Conservation (phyloP, 2,113 vertebrate species). For the Caranx ignobilis region DNA sequence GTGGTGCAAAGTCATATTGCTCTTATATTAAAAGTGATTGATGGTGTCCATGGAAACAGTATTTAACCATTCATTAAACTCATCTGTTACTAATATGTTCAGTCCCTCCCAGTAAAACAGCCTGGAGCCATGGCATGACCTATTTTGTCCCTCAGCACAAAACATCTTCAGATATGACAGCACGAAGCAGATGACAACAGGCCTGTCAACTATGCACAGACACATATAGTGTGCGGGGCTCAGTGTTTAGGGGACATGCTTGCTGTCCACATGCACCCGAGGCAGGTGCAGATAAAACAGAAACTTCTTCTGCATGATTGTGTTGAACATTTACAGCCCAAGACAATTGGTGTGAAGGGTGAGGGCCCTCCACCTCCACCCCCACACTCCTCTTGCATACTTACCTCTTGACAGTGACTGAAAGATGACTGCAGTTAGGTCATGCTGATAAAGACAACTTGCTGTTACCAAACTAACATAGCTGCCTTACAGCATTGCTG, state of each 20-base stretch:
- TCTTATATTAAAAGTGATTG: background rate
- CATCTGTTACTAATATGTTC: background rate
- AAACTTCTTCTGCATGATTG: background rate
- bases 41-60: no score
- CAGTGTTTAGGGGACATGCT: background rate
- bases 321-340: conserved; percentile 20
- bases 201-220: background rate
- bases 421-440: background rate
- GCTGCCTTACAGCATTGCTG: no score
- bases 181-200: background rate
- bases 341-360: background rate
- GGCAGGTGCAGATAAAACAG: background rate
- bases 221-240: no score
- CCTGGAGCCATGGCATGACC: background rate
- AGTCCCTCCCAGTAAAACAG: background rate
- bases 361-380: background rate
- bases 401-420: background rate
- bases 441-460: no score
- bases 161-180: background rate
- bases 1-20: background rate
- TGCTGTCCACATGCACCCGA: background rate
- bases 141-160: background rate
- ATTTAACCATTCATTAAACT: no score
- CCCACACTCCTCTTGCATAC: background rate
- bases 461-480: no score